Evolutionary conservation across 1,140 invertebrate species (phyloP).

Genomic region (Rhopalosiphum padi): DNA sequence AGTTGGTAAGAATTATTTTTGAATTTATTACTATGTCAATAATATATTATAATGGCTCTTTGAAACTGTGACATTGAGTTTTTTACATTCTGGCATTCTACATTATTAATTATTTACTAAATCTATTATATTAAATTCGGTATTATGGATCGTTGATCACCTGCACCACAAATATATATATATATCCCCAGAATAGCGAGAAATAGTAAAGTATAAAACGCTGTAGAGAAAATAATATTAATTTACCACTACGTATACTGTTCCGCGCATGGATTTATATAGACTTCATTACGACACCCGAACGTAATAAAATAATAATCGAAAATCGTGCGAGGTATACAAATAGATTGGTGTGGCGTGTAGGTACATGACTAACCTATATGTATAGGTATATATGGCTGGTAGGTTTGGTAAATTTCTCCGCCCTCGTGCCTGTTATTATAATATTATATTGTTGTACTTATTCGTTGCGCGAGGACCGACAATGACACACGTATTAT

Average conservation of each 20-base stretch:
- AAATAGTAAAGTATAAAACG: neutral
- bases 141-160: too few relatives aligned
- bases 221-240: neutral
- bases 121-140: too few relatives aligned
- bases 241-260: neutral
- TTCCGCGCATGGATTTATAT: neutral
- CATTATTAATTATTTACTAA: too few relatives aligned
- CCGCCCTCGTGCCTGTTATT: neutral
- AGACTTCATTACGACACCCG: neutral
- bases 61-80: too few relatives aligned
- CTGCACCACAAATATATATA: too few relatives aligned
- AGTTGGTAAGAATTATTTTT: too few relatives aligned
- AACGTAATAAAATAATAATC: slow-evolving; percentile 10
- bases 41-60: too few relatives aligned
- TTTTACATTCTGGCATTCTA: too few relatives aligned
- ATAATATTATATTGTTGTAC: slow-evolving; percentile 19
- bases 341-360: slow-evolving; percentile 17
- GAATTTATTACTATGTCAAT: too few relatives aligned
- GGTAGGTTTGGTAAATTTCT: neutral
- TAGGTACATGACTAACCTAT: neutral
- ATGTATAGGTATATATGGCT: neutral
- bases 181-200: neutral
- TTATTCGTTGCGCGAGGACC: neutral
- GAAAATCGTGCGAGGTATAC: slow-evolving; percentile 32
- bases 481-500: slow-evolving; percentile 3